Conservation (phyloP, 2,888 invertebrate species). For the Tricholauxania praeusta region DNA sequence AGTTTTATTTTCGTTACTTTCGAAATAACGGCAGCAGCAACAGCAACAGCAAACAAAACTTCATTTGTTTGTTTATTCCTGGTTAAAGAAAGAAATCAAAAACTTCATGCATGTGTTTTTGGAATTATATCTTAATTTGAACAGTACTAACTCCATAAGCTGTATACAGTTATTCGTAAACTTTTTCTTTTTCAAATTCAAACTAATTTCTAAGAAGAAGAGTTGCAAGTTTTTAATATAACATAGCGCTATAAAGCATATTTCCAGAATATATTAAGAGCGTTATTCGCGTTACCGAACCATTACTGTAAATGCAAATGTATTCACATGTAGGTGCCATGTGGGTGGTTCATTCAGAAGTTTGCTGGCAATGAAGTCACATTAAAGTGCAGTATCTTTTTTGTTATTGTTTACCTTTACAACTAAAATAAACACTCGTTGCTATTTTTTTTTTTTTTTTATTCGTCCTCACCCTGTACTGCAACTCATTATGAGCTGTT, state of each 20-base stretch:
- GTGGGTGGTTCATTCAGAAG: too few relatives aligned
- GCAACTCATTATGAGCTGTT: background rate
- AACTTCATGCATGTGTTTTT: background rate
- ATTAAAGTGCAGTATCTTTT: too few relatives aligned
- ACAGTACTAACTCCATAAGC: too few relatives aligned
- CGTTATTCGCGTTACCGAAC: conserved; percentile 28
- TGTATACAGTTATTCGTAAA: background rate
- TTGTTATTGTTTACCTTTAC: background rate
- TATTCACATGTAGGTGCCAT: conserved; percentile 6
- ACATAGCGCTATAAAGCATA: background rate
- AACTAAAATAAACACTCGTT: conserved; percentile 1
- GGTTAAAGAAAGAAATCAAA: background rate
- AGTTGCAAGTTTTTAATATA: too few relatives aligned
- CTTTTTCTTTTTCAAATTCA: background rate
- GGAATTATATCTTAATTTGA: background rate
- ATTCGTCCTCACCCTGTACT: background rate
- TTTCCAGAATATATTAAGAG: conserved; percentile 37
- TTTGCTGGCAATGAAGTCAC: too few relatives aligned
- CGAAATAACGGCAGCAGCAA: background rate
- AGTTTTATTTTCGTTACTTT: conserved; percentile 24
- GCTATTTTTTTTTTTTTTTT: background rate
- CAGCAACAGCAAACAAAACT: background rate
- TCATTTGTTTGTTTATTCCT: conserved; percentile 23
- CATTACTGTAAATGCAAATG: conserved; percentile 26
- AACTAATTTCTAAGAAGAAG: too few relatives aligned